Evolutionary conservation across 2,888 invertebrate genomes (phyloP).

Genomic region (Synergus laeviventris): DNA sequence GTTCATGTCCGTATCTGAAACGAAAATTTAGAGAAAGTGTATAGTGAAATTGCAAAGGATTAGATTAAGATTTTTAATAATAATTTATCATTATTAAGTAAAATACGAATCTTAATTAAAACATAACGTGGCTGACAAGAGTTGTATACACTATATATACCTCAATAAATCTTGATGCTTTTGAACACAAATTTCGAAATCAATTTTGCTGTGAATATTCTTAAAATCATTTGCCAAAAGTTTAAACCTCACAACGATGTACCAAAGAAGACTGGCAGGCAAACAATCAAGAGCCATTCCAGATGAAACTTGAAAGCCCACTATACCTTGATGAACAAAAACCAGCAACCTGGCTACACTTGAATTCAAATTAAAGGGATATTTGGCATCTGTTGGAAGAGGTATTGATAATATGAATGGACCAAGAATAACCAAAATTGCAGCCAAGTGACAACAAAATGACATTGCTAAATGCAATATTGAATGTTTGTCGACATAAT

Average conservation of each 20-base stretch:
- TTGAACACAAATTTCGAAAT: not conserved
- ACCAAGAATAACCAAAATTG: not conserved
- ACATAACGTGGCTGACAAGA: no score
- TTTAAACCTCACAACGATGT: not conserved
- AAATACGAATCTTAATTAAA: no score
- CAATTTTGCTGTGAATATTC: not conserved
- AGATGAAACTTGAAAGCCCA: slow-evolving; percentile 16
- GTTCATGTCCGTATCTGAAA: not conserved
- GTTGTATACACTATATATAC: not conserved
- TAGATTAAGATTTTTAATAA: not conserved
- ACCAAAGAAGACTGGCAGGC: slow-evolving; percentile 7
- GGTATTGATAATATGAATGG: not conserved
- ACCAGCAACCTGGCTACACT: not conserved
- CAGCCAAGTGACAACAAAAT: not conserved
- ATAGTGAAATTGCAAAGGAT: not conserved
- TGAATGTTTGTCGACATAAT: slow-evolving; percentile 11
- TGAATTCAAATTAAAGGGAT: slow-evolving; percentile 4
- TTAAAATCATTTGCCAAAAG: not conserved
- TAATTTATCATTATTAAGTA: not conserved
- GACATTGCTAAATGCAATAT: not conserved
- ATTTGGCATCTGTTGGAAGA: slow-evolving; percentile 27
- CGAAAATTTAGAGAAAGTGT: not conserved
- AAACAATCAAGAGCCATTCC: slow-evolving; percentile 13
- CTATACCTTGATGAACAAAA: not conserved
- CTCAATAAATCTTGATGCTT: slow-evolving; percentile 1